Percentiles rank a stretch among this genome's conserved stretches.
Evolutionary conservation across 1,140 invertebrate genomes (phyloP).

Genomic region (Drosophila athabasca): DNA sequence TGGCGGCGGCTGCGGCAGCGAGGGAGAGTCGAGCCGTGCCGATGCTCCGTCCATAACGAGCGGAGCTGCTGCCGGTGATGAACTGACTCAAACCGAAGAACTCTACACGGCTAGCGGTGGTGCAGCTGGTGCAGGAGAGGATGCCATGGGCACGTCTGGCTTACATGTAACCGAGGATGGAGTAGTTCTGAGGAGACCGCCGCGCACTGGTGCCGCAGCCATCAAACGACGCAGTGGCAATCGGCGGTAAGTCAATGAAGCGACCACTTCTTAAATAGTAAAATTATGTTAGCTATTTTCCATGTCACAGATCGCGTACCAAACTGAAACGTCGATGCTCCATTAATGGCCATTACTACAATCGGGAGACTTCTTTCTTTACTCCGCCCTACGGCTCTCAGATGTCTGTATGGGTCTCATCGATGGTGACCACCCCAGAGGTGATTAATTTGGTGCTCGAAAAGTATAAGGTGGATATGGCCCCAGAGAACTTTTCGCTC

Average conservation of each 20-base stretch:
- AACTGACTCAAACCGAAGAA: constrained; percentile 75
- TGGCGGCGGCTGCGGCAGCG: constrained; percentile 32
- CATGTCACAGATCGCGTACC: constrained; percentile 85
- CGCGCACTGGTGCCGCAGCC: constrained; percentile 87
- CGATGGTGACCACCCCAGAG: constrained; percentile 90
- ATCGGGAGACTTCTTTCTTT: constrained; percentile 94
- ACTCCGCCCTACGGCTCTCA: constrained; percentile 93
- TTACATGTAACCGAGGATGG: constrained; percentile 79
- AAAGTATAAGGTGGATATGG: constrained; percentile 94
- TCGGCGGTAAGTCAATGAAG: constrained; percentile 83
- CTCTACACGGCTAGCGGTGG: constrained; percentile 66
- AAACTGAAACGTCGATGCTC: constrained; percentile 91
- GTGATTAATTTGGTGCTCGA: constrained; percentile 94
- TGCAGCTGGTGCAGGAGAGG: constrained; percentile 13
- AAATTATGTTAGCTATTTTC: not conserved
- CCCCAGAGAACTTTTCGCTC: constrained; percentile 91
- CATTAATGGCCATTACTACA: constrained; percentile 95
- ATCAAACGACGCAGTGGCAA: constrained; percentile 89
- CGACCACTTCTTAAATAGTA: not conserved
- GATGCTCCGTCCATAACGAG: constrained; percentile 72
- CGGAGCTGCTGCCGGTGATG: constrained; percentile 76
- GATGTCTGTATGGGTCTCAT: constrained; percentile 94
- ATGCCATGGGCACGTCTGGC: constrained; percentile 75
- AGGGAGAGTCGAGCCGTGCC: constrained; percentile 74
- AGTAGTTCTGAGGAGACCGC: constrained; percentile 80